phyloP scores from a whole-genome alignment of 2,797 vertebrate species.

The Prunella strophiata region DNA sequence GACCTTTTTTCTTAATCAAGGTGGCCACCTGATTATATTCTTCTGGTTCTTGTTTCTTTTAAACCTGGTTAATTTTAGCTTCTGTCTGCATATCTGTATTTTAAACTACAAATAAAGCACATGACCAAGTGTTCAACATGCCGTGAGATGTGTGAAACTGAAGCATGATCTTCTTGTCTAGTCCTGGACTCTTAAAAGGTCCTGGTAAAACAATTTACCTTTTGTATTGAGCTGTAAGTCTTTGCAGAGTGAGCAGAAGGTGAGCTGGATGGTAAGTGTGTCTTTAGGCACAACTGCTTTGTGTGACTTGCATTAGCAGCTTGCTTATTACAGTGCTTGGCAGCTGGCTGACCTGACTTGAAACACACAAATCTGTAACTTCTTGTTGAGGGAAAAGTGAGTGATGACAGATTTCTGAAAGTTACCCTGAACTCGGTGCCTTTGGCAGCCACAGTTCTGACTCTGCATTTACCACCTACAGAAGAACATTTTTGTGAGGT shows the following conservation, averaged over 20 bases:
- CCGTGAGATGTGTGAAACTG: not conserved
- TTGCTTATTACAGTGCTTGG: conserved; percentile 55
- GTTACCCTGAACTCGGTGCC: conserved; percentile 70
- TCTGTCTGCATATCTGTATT: not conserved
- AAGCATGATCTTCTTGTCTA: not conserved
- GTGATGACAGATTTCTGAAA: conserved; percentile 68
- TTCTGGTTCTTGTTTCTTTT: not conserved
- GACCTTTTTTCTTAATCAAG: not conserved
- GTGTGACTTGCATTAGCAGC: conserved; percentile 49
- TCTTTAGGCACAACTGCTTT: not conserved
- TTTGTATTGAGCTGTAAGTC: not conserved
- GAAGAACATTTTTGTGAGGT: conserved; percentile 75
- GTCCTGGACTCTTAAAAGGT: not conserved
- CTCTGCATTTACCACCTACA: conserved; percentile 72
- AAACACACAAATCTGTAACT: conserved; percentile 50
- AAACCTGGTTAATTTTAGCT: not conserved
- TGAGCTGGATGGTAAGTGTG: conserved; percentile 6
- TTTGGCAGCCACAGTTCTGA: conserved; percentile 63
- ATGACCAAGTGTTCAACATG: fast-evolving
- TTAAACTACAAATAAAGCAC: not conserved
- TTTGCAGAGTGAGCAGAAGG: conserved; percentile 30
- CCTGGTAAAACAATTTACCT: not conserved
- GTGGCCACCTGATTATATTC: not conserved
- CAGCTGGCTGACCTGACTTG: conserved; percentile 65
- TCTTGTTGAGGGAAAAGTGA: conserved; percentile 50